These are phyloP conservation scores for Yponomeuta plumbellus DNA, from an alignment of 2,888 invertebrate species.

Conservation along the genomic window DNA sequence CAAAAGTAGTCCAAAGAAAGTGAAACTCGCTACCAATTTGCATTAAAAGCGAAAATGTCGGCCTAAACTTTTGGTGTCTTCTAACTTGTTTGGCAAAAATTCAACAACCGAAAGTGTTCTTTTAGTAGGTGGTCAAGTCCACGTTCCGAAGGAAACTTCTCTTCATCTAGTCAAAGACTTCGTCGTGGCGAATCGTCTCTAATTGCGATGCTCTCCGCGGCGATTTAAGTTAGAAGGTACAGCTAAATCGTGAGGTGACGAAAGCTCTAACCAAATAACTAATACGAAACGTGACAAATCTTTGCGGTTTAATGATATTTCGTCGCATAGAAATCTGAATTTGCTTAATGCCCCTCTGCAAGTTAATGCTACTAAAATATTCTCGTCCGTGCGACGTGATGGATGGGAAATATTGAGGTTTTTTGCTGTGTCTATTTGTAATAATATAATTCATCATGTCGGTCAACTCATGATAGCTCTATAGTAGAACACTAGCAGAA, in stretches of 20 bases:
- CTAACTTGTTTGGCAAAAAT: background rate
- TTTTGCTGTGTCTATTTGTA: background rate
- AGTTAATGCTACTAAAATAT: background rate
- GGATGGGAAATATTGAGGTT: background rate
- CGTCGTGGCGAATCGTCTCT: background rate
- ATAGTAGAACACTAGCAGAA: background rate
- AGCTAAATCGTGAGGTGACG: conserved; percentile 9
- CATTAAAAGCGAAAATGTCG: background rate
- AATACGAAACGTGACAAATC: conserved; percentile 17
- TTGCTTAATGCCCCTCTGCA: background rate
- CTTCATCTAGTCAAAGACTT: background rate
- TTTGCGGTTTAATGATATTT: conserved; percentile 14
- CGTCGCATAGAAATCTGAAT: conserved; percentile 11
- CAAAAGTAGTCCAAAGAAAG: background rate
- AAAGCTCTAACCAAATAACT: conserved; percentile 11
- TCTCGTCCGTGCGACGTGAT: background rate
- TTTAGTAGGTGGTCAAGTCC: background rate
- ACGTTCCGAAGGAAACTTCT: background rate
- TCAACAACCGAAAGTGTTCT: background rate
- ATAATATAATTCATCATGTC: background rate
- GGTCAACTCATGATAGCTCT: background rate
- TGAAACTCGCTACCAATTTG: background rate
- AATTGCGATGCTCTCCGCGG: background rate
- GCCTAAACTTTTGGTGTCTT: background rate
- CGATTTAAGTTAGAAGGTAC: background rate